phyloP scores from a whole-genome alignment of 2,888 invertebrate genomes.

The Tupiocoris notatus region DNA sequence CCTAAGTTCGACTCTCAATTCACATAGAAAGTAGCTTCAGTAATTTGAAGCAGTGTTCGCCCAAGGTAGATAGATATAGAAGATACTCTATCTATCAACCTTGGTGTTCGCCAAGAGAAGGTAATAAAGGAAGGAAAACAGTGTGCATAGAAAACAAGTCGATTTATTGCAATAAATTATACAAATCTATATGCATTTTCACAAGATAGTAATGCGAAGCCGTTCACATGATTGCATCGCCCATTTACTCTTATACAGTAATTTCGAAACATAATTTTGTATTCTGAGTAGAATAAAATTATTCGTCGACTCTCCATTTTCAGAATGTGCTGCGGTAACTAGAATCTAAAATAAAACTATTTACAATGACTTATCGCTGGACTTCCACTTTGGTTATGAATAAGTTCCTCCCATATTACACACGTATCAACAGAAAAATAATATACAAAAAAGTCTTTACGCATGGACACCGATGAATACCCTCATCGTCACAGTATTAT shows the following conservation, averaged over 20 bases:
- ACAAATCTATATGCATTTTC: constrained; percentile 40
- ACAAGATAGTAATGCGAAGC: constrained; percentile 20
- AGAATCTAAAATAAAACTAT: constrained; percentile 39
- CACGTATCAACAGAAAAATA: constrained; percentile 24
- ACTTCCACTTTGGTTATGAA: constrained; percentile 42
- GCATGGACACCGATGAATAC: constrained; percentile 40
- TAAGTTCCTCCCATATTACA: constrained; percentile 10
- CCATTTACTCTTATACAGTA: background rate
- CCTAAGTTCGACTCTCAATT: no score
- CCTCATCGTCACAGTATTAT: constrained; percentile 36
- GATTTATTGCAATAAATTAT: constrained; percentile 43
- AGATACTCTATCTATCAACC: no score
- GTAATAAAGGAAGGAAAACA: background rate
- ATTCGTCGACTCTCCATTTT: background rate
- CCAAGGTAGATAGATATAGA: no score
- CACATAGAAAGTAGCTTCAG: no score
- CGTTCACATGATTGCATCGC: constrained; percentile 37
- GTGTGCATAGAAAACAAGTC: constrained; percentile 32
- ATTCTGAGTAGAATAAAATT: background rate
- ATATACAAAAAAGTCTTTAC: constrained; percentile 43
- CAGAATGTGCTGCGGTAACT: constrained; percentile 41
- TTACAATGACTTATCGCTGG: constrained; percentile 43
- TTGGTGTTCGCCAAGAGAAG: no score
- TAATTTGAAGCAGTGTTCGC: no score
- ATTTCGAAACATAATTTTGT: background rate